Evolutionary conservation across 2,888 invertebrate genomes (phyloP), one percentile per base, ranked within the genome.

Genomic region (Ceratothoa steindachneri): DNA sequence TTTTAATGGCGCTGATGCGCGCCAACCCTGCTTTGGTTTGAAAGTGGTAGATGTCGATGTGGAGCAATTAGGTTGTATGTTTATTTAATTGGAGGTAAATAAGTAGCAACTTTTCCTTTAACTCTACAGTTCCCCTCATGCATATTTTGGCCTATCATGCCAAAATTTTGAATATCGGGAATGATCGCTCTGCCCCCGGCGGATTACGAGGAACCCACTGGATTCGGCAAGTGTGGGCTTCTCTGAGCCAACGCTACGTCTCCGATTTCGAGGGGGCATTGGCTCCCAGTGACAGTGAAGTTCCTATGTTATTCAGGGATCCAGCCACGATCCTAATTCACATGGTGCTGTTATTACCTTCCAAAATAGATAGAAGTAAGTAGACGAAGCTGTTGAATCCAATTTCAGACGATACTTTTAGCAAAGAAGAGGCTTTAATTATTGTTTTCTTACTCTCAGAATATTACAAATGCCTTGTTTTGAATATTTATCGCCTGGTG

Each of bases 121-220:
- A n/a, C n/a, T n/a, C n/a, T n/a, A n/a, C 60, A 93, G 95, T 94
- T 81, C 95, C 95, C 12, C 87, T 97, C 79, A 86, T 96, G 78
- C 93, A 94, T 82, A 93, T 96, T 28, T 86, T 95, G 81, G 92
- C 93, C 65, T 90, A 92, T 81, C 94, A 95, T 85, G 90, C 92
- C 31, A 89, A 92, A 77, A 89, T 92, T 67, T 86, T 93, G 73
- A 73, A 65, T 71, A 68, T 64, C 2, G 29, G 81, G 77, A 69
- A 81, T 81, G 60, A 74, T 77, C 12, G 75, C 77, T 12, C 66
- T 22, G 28, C 29, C 5, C 65, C 29, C 9, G 72, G 72, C 15
- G 60, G 66, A 9, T 66, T 92, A 92, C 0, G 88, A 31, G 74
- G 71, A 31, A 30, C 72, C 22, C 71, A 77, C 30, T 73, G 73